phyloP scores from a whole-genome alignment of 2,797 vertebrate genomes.

The Vespertilio murinus region DNA sequence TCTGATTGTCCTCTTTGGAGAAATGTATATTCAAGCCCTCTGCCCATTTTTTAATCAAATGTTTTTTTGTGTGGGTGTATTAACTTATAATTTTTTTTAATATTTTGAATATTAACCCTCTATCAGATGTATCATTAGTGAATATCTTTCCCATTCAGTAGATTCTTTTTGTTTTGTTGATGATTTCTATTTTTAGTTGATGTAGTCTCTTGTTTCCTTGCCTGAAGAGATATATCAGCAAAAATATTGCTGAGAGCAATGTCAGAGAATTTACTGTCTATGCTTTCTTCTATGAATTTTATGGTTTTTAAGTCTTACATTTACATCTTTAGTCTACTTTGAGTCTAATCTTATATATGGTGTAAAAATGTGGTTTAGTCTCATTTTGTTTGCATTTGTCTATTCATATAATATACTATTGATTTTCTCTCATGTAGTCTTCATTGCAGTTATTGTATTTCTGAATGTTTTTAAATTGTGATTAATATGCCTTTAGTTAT shows the following conservation, averaged over 20 bases:
- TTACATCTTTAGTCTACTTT: background rate
- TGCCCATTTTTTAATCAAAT: background rate
- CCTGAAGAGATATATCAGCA: background rate
- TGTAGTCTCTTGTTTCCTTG: background rate
- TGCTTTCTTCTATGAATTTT: background rate
- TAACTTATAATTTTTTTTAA: background rate
- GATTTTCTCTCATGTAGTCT: background rate
- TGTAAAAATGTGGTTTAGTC: background rate
- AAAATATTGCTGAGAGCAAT: background rate
- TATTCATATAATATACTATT: background rate
- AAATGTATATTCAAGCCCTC: background rate
- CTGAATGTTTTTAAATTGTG: background rate
- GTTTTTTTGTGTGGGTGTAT: background rate
- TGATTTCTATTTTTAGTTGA: background rate
- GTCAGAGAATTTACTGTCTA: background rate
- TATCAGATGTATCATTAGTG: background rate
- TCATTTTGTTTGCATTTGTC: background rate
- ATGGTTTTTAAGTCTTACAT: background rate
- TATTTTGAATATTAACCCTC: background rate
- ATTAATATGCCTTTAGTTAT: background rate
- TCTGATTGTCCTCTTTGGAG: background rate
- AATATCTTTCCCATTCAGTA: background rate
- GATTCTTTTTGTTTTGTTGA: background rate
- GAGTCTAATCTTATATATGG: background rate
- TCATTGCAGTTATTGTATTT: background rate